Percentiles rank a stretch among this genome's conserved stretches.
Conservation (phyloP, 53 echinoderm and acorn worm species). For the Stichopus horrens region DNA sequence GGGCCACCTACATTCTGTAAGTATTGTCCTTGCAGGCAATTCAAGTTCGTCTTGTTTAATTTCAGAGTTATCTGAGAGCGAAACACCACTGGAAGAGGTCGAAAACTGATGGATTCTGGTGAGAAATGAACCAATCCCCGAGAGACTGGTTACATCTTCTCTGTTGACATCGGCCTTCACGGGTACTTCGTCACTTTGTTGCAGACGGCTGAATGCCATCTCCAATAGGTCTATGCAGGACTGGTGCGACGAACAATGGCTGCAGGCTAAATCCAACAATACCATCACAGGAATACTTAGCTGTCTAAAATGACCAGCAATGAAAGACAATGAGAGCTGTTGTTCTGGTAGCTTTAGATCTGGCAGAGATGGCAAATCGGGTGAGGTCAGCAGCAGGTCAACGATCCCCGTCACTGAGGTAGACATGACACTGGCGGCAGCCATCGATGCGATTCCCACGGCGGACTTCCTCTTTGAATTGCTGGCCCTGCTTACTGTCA, state of each 20-base stretch:
- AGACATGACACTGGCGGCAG: constrained; percentile 80
- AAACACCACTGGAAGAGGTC: not conserved
- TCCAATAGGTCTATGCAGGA: constrained; percentile 73
- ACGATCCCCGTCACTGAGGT: constrained; percentile 69
- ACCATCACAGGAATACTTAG: constrained; percentile 70
- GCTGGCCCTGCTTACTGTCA: not conserved
- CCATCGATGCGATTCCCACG: constrained; percentile 70
- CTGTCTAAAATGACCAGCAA: constrained; percentile 52
- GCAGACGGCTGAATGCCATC: constrained; percentile 63
- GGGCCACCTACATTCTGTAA: constrained; percentile 14
- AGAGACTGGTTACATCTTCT: not conserved
- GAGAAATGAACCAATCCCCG: constrained; percentile 4
- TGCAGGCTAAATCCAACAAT: constrained; percentile 82
- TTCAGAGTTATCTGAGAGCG: not conserved
- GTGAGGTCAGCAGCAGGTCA: constrained; percentile 67
- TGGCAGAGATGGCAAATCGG: constrained; percentile 65
- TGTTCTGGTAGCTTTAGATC: constrained; percentile 20
- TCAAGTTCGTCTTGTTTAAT: not conserved
- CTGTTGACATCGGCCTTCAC: no score
- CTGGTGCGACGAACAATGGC: constrained; percentile 68
- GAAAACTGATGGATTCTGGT: constrained; percentile 6
- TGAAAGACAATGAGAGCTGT: constrained; percentile 49
- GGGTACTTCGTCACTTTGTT: constrained; percentile 1
- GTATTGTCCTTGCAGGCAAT: not conserved
- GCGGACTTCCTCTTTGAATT: not conserved